Evolutionary conservation across 2,888 invertebrate species (phyloP).

Genomic region (Crossocerus cetratus): DNA sequence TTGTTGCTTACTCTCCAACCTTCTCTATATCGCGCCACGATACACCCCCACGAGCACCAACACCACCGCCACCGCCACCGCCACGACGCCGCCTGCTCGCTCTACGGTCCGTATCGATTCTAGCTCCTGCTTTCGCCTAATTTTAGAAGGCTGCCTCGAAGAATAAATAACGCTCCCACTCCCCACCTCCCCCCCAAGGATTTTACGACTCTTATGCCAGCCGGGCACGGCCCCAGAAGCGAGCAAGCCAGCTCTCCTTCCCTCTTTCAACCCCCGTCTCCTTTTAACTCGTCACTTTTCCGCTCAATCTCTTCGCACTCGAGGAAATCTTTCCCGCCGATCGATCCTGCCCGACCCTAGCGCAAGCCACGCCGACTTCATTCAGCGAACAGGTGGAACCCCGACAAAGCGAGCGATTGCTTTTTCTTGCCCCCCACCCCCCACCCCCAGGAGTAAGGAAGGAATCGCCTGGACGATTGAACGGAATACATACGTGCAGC

Average conservation of each 20-base stretch:
- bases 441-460: too few relatives aligned
- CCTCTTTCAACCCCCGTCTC: slow-evolving; percentile 1
- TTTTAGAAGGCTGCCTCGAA: slow-evolving; percentile 61
- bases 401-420: too few relatives aligned
- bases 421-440: too few relatives aligned
- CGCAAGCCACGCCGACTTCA: not conserved
- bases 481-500: too few relatives aligned
- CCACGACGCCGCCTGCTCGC: slow-evolving; percentile 28
- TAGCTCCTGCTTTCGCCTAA: slow-evolving; percentile 68
- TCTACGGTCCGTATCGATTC: slow-evolving; percentile 67
- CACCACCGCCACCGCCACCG: slow-evolving; percentile 30
- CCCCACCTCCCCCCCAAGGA: slow-evolving; percentile 22
- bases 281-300: not conserved
- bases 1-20: slow-evolving; percentile 65
- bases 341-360: not conserved
- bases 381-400: too few relatives aligned
- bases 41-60: slow-evolving; percentile 48
- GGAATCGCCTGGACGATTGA: too few relatives aligned
- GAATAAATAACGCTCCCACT: slow-evolving; percentile 51
- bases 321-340: slow-evolving; percentile 1
- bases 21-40: slow-evolving; percentile 58
- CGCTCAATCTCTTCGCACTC: not conserved
- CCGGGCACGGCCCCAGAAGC: not conserved
- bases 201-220: slow-evolving; percentile 17
- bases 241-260: slow-evolving; percentile 20